Evolutionary conservation across 2,797 vertebrate genomes (phyloP).

Genomic region (Chrosomus eos): DNA sequence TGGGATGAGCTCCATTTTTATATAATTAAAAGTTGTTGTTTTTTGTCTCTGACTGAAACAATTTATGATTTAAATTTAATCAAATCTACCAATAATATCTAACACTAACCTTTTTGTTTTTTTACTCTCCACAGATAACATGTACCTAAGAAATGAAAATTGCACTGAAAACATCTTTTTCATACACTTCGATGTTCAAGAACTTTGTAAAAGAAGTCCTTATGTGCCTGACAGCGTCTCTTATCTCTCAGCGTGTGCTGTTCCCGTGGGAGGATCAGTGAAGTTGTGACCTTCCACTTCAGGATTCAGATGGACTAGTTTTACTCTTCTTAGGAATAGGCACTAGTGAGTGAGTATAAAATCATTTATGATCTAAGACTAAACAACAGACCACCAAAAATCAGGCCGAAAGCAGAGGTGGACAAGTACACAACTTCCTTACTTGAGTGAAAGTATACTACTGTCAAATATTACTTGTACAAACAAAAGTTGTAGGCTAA

Average conservation of each 20-base stretch:
- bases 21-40: too few relatives aligned
- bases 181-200: neutral
- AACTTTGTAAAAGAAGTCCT: too few relatives aligned
- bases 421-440: too few relatives aligned
- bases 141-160: neutral
- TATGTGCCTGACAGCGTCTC: neutral
- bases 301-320: constrained; percentile 16
- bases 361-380: neutral
- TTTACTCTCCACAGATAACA: neutral
- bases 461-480: too few relatives aligned
- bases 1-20: too few relatives aligned
- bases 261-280: constrained; percentile 27
- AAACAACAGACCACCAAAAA: neutral
- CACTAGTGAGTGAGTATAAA: neutral
- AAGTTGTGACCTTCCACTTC: neutral
- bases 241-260: constrained; percentile 21
- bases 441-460: too few relatives aligned
- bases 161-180: neutral
- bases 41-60: too few relatives aligned
- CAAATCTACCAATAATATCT: too few relatives aligned
- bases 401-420: neutral
- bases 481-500: too few relatives aligned
- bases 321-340: constrained; percentile 8
- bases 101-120: neutral
- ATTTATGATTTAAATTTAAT: too few relatives aligned